phyloP scores from a whole-genome alignment of 2,797 vertebrate species.

The Melanotaenia boesemani region DNA sequence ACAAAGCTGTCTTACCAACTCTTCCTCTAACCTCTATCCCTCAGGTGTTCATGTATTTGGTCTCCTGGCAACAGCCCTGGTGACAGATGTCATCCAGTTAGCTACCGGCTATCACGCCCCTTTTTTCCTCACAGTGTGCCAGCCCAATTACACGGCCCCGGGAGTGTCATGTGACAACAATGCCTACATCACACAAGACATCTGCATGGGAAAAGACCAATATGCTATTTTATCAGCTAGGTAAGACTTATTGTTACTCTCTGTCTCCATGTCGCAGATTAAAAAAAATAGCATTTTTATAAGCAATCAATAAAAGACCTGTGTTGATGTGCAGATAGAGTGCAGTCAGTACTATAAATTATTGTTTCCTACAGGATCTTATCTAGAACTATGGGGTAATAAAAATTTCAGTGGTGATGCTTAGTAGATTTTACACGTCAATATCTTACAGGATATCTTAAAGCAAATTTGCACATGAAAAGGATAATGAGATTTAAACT shows the following conservation, averaged over 20 bases:
- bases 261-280: neutral
- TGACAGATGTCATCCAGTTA: conserved; percentile 95
- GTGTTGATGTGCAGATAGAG: neutral
- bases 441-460: conserved; percentile 11
- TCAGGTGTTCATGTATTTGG: conserved; percentile 97
- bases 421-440: neutral
- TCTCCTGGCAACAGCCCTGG: conserved; percentile 93
- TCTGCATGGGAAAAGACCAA: conserved; percentile 92
- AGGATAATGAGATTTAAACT: conserved; percentile 42
- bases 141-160: conserved; percentile 94
- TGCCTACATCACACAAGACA: conserved; percentile 94
- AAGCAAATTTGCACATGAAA: conserved; percentile 31
- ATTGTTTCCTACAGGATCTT: neutral
- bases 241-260: conserved; percentile 68
- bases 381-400: neutral
- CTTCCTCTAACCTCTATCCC: conserved; percentile 32
- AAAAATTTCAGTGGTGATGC: neutral
- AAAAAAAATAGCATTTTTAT: neutral
- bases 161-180: conserved; percentile 93
- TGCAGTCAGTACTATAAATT: neutral
- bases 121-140: conserved; percentile 97
- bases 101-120: conserved; percentile 95
- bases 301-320: neutral
- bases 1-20: conserved; percentile 17
- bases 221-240: conserved; percentile 95